Percentiles rank a stretch among this genome's conserved stretches.
phyloP scores from a whole-genome alignment of 2,888 invertebrate genomes.

The Drosophila heteroneura region DNA sequence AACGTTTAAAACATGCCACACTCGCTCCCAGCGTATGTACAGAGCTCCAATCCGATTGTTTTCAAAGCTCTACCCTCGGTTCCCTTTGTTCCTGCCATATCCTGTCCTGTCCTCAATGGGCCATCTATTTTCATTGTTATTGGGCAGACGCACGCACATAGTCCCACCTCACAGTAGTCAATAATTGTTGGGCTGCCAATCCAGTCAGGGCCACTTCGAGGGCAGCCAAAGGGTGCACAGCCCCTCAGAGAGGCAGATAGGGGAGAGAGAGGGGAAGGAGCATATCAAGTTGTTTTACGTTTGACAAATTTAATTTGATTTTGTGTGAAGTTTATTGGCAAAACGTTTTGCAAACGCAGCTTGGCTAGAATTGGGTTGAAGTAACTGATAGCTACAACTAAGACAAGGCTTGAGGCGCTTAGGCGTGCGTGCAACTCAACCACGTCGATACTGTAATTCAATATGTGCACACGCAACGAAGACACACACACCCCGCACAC shows the following conservation, averaged over 20 bases:
- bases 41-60: slow-evolving; percentile 19
- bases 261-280: slow-evolving; percentile 25
- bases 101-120: slow-evolving; percentile 56
- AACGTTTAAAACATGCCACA: slow-evolving; percentile 63
- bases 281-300: slow-evolving; percentile 77
- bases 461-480: slow-evolving; percentile 35
- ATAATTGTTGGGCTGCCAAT: slow-evolving; percentile 51
- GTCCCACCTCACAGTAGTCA: slow-evolving; percentile 37
- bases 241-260: neutral
- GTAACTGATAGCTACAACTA: slow-evolving; percentile 7
- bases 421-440: slow-evolving; percentile 62
- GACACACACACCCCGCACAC: neutral
- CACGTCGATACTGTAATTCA: slow-evolving; percentile 47
- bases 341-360: slow-evolving; percentile 67
- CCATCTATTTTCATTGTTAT: slow-evolving; percentile 79
- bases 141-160: slow-evolving; percentile 58
- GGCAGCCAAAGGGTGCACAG: slow-evolving; percentile 41
- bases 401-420: slow-evolving; percentile 28
- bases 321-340: slow-evolving; percentile 80
- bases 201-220: slow-evolving; percentile 23
- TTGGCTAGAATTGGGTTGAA: slow-evolving; percentile 4
- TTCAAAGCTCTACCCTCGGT: neutral
- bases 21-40: neutral
- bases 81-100: slow-evolving; percentile 14
- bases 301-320: slow-evolving; percentile 81